These are phyloP conservation scores for Anticlea derivata DNA, from an alignment of 2,888 invertebrate species.

Conservation along the genomic window DNA sequence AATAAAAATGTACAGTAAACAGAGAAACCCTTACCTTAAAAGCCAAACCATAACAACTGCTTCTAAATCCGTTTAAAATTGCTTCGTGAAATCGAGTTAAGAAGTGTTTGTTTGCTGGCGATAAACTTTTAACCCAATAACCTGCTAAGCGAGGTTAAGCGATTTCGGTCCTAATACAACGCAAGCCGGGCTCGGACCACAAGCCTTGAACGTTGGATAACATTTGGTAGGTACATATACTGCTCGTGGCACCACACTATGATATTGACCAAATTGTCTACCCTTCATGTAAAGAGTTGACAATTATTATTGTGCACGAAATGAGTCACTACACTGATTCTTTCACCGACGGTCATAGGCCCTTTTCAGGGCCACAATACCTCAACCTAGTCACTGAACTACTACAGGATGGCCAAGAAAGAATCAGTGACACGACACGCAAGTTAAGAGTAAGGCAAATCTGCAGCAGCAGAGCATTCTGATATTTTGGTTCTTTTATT, in stretches of 20 bases:
- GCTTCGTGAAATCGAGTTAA: slow-evolving; percentile 9
- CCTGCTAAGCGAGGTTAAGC: slow-evolving; percentile 14
- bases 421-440: no score
- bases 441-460: no score
- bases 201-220: slow-evolving; percentile 16
- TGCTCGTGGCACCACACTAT: neutral
- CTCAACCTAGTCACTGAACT: no score
- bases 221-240: neutral
- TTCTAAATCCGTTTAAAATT: slow-evolving; percentile 13
- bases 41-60: slow-evolving; percentile 3
- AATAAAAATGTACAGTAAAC: no score
- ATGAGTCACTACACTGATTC: no score
- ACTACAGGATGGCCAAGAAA: no score
- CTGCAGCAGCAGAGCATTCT: no score
- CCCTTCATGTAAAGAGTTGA: neutral
- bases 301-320: no score
- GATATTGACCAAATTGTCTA: slow-evolving; percentile 1
- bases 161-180: slow-evolving; percentile 9
- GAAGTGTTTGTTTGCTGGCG: slow-evolving; percentile 11
- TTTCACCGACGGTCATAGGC: no score
- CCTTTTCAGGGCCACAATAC: no score
- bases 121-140: slow-evolving; percentile 24
- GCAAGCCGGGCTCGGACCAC: slow-evolving; percentile 7
- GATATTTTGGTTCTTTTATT: no score
- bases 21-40: neutral